Evolutionary conservation across 2,113 vertebrate genomes (phyloP), one percentile per base, ranked within the genome.

Genomic region (Heliornis fulica): DNA sequence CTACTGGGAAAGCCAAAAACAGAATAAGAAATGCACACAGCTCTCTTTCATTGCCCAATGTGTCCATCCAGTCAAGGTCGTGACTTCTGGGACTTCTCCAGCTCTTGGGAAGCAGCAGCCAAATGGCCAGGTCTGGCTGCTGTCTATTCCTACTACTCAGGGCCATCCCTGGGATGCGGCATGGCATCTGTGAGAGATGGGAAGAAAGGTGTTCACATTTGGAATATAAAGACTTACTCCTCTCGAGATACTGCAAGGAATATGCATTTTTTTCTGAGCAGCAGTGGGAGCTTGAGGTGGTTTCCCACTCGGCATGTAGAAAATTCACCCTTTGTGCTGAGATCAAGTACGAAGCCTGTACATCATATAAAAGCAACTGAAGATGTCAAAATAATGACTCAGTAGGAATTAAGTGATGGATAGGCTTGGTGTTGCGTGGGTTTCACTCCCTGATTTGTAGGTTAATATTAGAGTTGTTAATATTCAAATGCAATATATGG

Each of bases 331-430:
- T 64, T 61, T 43, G 14, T 82, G 29, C 38, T 0, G 0, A 63
- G 43, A 63, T 46, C 34, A 22, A 46, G 18, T 75, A 36, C 36
- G 76, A 76, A 79, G 36, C 40, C 63, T 65, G 12, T 51, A 13
- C 10, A 32, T 79, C 36, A 43, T 60, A 81, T 81, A 75, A 81
- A 77, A 81, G 60, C 38, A 54, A 15, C 51, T n/a, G 54, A 87
- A 76, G 48, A 79, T 78, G 70, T 95, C 34, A 76, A 32, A 93
- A 56, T 71, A 89, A 78, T 59, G 40, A 43, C 66, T 91, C 57
- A 11, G 23, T 56, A 64, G 56, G 48, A 93, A 64, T 93, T 79
- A 79, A 91, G n/a, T 79, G 57, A 40, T 57, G 22, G 56, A 60
- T 77, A 64, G 34, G 11, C 32, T 87, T 82, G 18, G 19, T 76